Evolutionary conservation across 2,888 invertebrate species (phyloP).

Genomic region (Plebejus argus): DNA sequence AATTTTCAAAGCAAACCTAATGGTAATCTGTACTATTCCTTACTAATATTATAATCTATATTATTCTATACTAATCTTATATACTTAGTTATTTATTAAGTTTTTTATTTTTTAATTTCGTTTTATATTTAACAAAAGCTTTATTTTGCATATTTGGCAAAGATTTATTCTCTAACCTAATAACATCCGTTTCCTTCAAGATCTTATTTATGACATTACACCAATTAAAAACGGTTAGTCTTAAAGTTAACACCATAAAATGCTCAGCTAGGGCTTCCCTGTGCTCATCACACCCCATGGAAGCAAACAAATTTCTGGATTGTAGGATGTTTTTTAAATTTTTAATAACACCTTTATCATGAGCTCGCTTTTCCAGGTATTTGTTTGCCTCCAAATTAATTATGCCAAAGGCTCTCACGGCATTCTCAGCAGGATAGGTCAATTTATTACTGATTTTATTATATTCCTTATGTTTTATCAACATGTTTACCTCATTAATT

Average conservation of each 20-base stretch:
- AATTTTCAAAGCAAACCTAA: too few species aligned
- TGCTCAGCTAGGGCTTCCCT: conserved; percentile 34
- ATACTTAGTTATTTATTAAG: too few species aligned
- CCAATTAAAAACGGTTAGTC: conserved; percentile 40
- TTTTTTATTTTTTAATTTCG: too few species aligned
- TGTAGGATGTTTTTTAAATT: conserved; percentile 37
- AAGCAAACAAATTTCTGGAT: conserved; percentile 41
- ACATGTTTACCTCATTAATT: not conserved
- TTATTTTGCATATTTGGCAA: too few species aligned
- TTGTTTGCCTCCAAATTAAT: conserved; percentile 41
- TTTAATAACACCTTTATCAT: conserved; percentile 31
- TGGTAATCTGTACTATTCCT: too few species aligned
- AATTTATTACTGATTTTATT: conserved; percentile 39
- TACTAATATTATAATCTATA: too few species aligned
- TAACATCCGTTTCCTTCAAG: too few species aligned
- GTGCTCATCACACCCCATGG: conserved; percentile 37
- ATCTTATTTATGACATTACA: conserved; percentile 34
- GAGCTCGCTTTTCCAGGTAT: conserved; percentile 39
- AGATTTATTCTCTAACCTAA: too few species aligned
- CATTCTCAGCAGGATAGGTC: conserved; percentile 41
- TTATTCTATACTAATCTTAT: too few species aligned
- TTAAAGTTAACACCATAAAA: conserved; percentile 36
- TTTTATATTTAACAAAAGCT: too few species aligned
- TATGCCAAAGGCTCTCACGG: conserved; percentile 39
- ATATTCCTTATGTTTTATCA: conserved; percentile 36